phyloP scores from a whole-genome alignment of 2,888 invertebrate species.

The Poecilobothrus nobilitatus region DNA sequence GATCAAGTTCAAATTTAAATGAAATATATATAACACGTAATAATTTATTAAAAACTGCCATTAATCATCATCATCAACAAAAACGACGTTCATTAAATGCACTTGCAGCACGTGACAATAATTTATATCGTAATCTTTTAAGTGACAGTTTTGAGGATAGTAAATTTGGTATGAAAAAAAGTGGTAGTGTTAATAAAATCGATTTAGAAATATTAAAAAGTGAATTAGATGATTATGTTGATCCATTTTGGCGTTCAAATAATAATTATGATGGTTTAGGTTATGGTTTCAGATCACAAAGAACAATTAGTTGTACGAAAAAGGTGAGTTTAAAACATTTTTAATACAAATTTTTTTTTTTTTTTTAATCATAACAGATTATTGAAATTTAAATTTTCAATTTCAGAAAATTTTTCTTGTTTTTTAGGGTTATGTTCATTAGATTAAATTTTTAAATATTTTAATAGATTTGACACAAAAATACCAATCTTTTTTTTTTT shows the following conservation, averaged over 20 bases:
- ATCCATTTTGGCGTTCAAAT: conserved; percentile 22
- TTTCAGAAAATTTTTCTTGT: too few species aligned
- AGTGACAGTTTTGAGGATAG: conserved; percentile 24
- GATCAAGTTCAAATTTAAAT: conserved; percentile 14
- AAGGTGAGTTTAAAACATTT: conserved; percentile 15
- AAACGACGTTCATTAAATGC: conserved; percentile 21
- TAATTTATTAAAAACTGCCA: conserved; percentile 15
- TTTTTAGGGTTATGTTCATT: too few species aligned
- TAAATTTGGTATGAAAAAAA: conserved; percentile 23
- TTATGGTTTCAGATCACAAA: conserved; percentile 22
- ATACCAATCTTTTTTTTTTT: too few species aligned
- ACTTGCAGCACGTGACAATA: conserved; percentile 21
- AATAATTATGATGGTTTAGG: conserved; percentile 14
- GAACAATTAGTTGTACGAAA: conserved; percentile 16
- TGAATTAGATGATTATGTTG: conserved; percentile 24
- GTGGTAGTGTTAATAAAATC: conserved; percentile 25
- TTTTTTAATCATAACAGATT: too few species aligned
- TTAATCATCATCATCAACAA: conserved; percentile 13
- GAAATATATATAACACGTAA: conserved; percentile 19
- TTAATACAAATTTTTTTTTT: not conserved
- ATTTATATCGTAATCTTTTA: conserved; percentile 21
- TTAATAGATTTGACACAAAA: too few species aligned
- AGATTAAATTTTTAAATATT: too few species aligned
- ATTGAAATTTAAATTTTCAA: too few species aligned
- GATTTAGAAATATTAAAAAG: conserved; percentile 24